Evolutionary conservation across 2,113 vertebrate species (phyloP).

Genomic region (Scomber japonicus): DNA sequence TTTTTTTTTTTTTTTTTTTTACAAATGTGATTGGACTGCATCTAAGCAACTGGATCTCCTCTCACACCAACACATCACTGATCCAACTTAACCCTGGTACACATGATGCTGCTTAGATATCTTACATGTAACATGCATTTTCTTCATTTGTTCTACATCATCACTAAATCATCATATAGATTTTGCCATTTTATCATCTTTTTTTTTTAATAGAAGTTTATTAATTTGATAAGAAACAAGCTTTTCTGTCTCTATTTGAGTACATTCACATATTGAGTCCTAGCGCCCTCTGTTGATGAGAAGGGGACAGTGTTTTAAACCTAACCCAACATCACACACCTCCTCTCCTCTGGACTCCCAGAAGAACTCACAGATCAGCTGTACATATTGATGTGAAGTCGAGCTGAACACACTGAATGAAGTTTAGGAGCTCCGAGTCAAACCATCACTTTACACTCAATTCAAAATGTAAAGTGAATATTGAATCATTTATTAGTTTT

Average conservation of each 20-base stretch:
- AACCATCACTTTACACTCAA: not conserved
- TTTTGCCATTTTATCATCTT: constrained; percentile 1
- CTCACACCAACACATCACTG: not conserved
- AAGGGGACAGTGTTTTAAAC: constrained; percentile 5
- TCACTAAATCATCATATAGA: constrained; percentile 17
- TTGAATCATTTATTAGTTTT: not conserved
- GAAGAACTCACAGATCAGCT: not conserved
- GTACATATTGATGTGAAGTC: not conserved
- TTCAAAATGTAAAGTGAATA: not conserved
- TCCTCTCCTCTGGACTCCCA: not conserved
- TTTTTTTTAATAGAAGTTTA: constrained; percentile 7
- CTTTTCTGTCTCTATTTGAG: constrained; percentile 27
- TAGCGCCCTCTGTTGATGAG: constrained; percentile 85
- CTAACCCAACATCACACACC: not conserved
- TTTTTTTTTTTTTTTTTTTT: not conserved
- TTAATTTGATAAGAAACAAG: constrained; percentile 32
- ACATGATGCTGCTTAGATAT: not conserved
- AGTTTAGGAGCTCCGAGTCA: not conserved
- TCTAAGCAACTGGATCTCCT: constrained; percentile 27
- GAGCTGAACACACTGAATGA: not conserved
- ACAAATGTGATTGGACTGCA: constrained; percentile 26
- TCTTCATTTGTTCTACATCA: not conserved
- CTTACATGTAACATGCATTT: not conserved
- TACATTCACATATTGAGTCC: constrained; percentile 75
- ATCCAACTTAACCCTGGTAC: constrained; percentile 15